These are phyloP conservation scores for Eupithecia subfuscata DNA, from an alignment of 2,888 invertebrate genomes.

Conservation along the genomic window DNA sequence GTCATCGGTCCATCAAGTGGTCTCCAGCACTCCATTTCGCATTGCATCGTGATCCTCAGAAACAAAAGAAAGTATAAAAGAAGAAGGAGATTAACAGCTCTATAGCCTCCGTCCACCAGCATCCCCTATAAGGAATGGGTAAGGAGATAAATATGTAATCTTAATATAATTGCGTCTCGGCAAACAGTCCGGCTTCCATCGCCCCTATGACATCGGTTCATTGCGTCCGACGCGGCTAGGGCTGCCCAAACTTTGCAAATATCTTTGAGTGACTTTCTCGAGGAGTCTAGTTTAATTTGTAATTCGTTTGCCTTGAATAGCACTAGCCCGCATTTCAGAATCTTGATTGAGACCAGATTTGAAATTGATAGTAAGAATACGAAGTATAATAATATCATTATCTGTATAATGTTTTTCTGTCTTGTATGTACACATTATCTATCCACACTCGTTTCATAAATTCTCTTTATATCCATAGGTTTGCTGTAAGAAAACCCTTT, in stretches of 20 bases:
- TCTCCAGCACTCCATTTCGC: background rate
- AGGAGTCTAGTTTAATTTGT: background rate
- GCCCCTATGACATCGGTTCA: conserved; percentile 66
- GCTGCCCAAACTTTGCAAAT: conserved; percentile 20
- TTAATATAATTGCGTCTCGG: conserved; percentile 78
- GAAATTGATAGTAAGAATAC: no score
- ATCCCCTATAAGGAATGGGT: conserved; percentile 74
- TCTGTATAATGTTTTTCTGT: no score
- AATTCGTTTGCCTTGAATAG: background rate
- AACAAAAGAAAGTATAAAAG: background rate
- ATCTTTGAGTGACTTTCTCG: no score
- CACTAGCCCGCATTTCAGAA: background rate
- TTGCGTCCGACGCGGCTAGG: conserved; percentile 58
- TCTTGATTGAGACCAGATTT: background rate
- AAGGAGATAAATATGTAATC: conserved; percentile 82
- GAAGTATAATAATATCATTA: no score
- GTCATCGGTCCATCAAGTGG: no score
- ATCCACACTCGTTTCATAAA: no score
- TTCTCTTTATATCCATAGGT: no score
- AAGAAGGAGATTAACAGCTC: conserved; percentile 42
- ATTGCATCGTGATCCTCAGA: background rate
- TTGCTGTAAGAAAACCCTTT: no score
- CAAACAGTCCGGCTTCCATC: conserved; percentile 62
- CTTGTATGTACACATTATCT: no score
- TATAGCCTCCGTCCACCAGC: conserved; percentile 33